Conservation (phyloP, 2,797 vertebrate genomes). For the Emydoidea blandingii region DNA sequence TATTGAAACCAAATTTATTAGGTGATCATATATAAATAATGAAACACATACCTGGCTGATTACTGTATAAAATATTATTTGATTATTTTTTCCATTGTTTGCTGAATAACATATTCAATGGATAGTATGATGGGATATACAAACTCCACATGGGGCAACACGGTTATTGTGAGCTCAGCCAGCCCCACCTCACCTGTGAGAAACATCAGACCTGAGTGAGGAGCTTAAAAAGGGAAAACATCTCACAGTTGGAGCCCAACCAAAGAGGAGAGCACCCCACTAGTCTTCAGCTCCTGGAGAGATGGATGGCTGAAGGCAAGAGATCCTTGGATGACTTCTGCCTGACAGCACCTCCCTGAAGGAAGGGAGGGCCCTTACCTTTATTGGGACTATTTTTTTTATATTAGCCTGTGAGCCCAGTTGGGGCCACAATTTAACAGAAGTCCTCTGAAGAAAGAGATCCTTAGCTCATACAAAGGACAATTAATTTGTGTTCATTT, state of each 20-base stretch:
- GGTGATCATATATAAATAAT: not conserved
- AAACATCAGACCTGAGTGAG: not conserved
- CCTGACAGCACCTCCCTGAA: not conserved
- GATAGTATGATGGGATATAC: not conserved
- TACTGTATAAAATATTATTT: not conserved
- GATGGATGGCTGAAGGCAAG: not conserved
- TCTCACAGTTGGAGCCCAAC: no score
- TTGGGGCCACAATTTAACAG: not conserved
- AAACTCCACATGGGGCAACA: not conserved
- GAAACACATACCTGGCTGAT: not conserved
- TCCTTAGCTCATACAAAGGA: not conserved
- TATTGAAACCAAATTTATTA: not conserved
- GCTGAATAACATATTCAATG: not conserved
- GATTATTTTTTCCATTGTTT: conserved; percentile 11
- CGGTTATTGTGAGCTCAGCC: not conserved
- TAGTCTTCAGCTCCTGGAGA: not conserved
- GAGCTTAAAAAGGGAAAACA: no score
- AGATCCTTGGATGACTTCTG: not conserved
- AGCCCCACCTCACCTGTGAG: not conserved
- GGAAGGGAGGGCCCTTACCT: not conserved
- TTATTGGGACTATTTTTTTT: not conserved
- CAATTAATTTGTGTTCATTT: not conserved
- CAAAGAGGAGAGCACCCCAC: not conserved
- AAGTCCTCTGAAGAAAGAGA: not conserved
- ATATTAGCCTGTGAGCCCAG: not conserved